Percentiles rank a stretch among this genome's conserved stretches.
Evolutionary conservation across 2,113 vertebrate species (phyloP).

Genomic region (Galbula dea): DNA sequence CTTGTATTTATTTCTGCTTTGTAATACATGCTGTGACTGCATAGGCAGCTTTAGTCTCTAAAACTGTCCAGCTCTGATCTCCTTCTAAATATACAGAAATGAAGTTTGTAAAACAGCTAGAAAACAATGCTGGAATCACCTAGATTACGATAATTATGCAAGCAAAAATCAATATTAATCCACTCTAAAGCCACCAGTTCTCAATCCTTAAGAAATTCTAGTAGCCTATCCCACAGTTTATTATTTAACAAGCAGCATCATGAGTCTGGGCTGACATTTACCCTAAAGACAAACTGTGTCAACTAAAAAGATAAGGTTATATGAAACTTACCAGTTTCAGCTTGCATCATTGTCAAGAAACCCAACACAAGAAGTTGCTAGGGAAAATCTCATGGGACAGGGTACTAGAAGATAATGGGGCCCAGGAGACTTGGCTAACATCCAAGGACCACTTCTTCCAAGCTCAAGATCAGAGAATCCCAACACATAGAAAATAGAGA

Average conservation of each 20-base stretch:
- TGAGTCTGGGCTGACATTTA: not conserved
- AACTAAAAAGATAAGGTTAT: not conserved
- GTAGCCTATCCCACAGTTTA: not conserved
- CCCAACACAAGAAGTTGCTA: too few relatives aligned
- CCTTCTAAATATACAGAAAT: not conserved
- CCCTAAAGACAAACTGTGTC: not conserved
- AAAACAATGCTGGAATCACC: not conserved
- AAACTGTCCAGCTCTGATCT: not conserved
- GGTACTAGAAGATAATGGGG: too few relatives aligned
- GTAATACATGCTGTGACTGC: not conserved
- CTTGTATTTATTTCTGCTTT: not conserved
- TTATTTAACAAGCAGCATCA: not conserved
- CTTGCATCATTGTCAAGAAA: not conserved
- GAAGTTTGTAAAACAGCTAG: not conserved
- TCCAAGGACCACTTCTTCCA: too few relatives aligned
- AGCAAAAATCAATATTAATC: conserved; percentile 3
- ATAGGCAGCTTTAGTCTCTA: not conserved
- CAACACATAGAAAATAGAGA: too few relatives aligned
- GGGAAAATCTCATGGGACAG: too few relatives aligned
- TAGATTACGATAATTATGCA: not conserved
- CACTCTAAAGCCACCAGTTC: not conserved
- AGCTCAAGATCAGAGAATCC: too few relatives aligned
- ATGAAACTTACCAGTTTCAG: not conserved
- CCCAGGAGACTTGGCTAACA: too few relatives aligned
- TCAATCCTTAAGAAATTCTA: not conserved